These are phyloP conservation scores for Heloderma charlesbogerti DNA, from an alignment of 2,113 vertebrate genomes.

Conservation along the genomic window DNA sequence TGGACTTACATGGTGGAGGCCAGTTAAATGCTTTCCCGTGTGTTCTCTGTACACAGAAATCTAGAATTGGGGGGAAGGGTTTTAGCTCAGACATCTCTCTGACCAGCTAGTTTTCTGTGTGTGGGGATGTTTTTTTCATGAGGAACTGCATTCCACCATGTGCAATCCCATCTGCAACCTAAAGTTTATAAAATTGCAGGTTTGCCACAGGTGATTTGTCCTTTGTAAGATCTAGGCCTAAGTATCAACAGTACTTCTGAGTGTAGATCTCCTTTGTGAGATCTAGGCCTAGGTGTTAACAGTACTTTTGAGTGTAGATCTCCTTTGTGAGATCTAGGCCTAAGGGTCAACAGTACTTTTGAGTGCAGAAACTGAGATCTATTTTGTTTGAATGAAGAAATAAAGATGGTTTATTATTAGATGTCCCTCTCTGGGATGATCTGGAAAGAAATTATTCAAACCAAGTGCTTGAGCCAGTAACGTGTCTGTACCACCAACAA, in stretches of 20 bases:
- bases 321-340: too few relatives aligned
- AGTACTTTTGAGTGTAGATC: too few relatives aligned
- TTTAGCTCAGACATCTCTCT: background rate
- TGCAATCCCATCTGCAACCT: background rate
- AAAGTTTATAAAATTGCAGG: background rate
- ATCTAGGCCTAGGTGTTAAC: background rate
- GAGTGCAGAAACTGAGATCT: slow-evolving; percentile 32
- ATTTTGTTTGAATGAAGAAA: slow-evolving; percentile 50
- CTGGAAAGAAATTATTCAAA: slow-evolving; percentile 6
- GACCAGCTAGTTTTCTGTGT: background rate
- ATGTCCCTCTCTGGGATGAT: slow-evolving; percentile 10
- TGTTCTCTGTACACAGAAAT: background rate
- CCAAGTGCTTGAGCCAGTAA: slow-evolving; percentile 10
- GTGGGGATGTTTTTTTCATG: background rate
- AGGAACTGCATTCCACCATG: background rate
- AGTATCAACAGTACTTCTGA: slow-evolving; percentile 21
- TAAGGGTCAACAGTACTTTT: slow-evolving; percentile 18
- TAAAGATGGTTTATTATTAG: slow-evolving; percentile 40
- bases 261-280: background rate
- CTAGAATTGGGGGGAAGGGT: background rate
- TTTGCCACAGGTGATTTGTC: background rate
- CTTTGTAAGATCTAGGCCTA: background rate
- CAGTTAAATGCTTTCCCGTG: background rate
- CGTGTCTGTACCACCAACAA: background rate
- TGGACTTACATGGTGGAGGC: background rate